Evolutionary conservation across 2,888 invertebrate species (phyloP).

Genomic region (Adineta ricciae): DNA sequence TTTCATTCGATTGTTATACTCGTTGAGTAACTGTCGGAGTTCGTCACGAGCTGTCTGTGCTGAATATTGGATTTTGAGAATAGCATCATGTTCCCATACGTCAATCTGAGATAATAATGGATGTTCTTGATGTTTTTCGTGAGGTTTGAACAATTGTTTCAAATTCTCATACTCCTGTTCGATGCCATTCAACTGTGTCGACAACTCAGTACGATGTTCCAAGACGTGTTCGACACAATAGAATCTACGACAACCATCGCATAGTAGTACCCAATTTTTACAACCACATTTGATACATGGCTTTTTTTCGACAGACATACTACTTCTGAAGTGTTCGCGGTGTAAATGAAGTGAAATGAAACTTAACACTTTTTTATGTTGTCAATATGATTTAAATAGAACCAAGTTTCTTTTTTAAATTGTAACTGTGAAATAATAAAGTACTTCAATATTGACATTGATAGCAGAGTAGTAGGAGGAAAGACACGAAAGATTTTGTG

Average conservation of each 20-base stretch:
- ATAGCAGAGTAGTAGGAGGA: no score
- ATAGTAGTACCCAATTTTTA: background rate
- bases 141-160: background rate
- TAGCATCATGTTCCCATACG: background rate
- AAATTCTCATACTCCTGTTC: background rate
- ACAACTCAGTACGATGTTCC: background rate
- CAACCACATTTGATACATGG: background rate
- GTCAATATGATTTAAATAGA: no score
- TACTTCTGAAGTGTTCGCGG: background rate
- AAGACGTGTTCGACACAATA: background rate
- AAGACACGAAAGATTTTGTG: no score
- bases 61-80: background rate
- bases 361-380: no score
- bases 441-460: no score
- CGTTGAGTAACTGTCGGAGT: background rate
- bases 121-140: background rate
- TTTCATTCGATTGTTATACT: background rate
- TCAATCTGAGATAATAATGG: background rate
- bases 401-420: no score
- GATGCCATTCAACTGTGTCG: background rate
- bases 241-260: background rate
- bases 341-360: no score
- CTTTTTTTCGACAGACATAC: background rate
- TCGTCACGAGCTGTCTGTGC: background rate
- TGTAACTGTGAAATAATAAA: no score